Conservation (phyloP, 2,113 vertebrate species). For the Grammomys dolichurus region DNA sequence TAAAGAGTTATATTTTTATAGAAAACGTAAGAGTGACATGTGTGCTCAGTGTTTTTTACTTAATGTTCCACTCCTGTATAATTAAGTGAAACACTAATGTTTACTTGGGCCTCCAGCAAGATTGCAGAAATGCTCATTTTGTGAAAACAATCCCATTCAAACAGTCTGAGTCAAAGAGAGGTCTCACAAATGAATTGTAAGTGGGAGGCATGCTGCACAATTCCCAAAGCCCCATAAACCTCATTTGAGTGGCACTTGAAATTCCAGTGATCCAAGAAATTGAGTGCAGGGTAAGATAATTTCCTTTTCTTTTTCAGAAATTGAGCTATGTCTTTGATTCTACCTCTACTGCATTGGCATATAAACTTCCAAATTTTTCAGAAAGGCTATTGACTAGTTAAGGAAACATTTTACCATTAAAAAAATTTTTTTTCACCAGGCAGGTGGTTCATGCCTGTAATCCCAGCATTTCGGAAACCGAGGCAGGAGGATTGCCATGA, state of each 20-base stretch:
- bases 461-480: not conserved
- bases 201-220: slow-evolving; percentile 29
- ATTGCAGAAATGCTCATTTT: slow-evolving; percentile 29
- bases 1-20: slow-evolving; percentile 86
- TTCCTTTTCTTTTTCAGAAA: slow-evolving; percentile 42
- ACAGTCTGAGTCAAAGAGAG: not conserved
- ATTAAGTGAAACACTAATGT: slow-evolving; percentile 29
- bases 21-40: slow-evolving; percentile 80
- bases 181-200: slow-evolving; percentile 16
- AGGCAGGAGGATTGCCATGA: not conserved
- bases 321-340: slow-evolving; percentile 23
- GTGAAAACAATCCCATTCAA: slow-evolving; percentile 1
- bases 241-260: slow-evolving; percentile 33
- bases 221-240: not conserved
- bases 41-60: slow-evolving; percentile 75
- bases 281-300: not conserved
- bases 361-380: slow-evolving; percentile 23
- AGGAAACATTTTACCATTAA: slow-evolving; percentile 31
- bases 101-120: slow-evolving; percentile 46
- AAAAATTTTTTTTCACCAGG: not conserved
- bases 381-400: not conserved
- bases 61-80: not conserved
- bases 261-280: slow-evolving; percentile 23
- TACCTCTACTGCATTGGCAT: not conserved
- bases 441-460: not conserved